phyloP scores from a whole-genome alignment of 2,113 vertebrate species.

The Indri indri region DNA sequence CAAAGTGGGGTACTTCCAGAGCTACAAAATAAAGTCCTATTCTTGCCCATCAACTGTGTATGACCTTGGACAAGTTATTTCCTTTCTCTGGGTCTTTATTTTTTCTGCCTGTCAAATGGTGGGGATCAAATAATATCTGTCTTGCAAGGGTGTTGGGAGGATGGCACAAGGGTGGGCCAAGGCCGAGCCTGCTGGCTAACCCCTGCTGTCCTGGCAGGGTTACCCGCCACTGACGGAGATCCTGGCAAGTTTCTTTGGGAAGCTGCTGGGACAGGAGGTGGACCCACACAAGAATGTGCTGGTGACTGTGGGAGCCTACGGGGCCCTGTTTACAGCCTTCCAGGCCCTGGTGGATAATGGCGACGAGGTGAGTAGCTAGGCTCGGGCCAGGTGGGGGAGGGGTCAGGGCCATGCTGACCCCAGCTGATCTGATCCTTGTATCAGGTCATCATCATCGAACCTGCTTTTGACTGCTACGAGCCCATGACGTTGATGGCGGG shows the following conservation, averaged over 20 bases:
- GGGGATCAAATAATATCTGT: not conserved
- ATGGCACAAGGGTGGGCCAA: not conserved
- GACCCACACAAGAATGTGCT: constrained; percentile 91
- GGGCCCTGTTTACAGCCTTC: constrained; percentile 93
- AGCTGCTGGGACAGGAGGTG: constrained; percentile 88
- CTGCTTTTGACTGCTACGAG: constrained; percentile 96
- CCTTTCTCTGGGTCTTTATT: not conserved
- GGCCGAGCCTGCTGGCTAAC: not conserved
- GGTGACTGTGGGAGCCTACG: constrained; percentile 95
- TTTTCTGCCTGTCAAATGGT: not conserved
- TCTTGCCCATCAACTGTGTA: not conserved
- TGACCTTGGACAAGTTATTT: not conserved
- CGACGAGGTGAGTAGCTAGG: constrained; percentile 89
- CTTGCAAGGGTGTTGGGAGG: not conserved
- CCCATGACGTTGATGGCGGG: constrained; percentile 94
- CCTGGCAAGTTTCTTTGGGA: constrained; percentile 91
- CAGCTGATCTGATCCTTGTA: not conserved
- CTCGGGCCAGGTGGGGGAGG: not conserved
- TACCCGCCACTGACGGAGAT: constrained; percentile 90
- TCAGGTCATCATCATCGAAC: constrained; percentile 97
- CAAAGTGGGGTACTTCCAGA: not conserved
- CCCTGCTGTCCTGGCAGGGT: constrained; percentile 84
- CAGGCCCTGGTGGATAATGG: constrained; percentile 94
- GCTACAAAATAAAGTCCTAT: not conserved
- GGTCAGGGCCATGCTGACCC: not conserved